These are phyloP conservation scores for Genyomyrus donnyi DNA, from an alignment of 2,113 vertebrate genomes.

Conservation along the genomic window DNA sequence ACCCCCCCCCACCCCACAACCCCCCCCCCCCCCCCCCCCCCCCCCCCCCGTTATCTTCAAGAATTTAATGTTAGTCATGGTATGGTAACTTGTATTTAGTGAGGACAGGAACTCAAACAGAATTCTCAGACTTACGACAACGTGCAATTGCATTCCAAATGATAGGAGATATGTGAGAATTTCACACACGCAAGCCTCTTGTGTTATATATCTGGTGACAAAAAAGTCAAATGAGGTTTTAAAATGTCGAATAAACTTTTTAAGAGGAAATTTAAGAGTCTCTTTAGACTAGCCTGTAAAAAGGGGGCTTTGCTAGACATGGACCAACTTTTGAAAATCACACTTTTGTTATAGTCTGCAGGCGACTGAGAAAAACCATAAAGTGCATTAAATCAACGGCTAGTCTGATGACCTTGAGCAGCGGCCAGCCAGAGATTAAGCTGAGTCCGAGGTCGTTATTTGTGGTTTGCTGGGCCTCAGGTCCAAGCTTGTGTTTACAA, in stretches of 20 bases:
- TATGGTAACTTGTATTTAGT: background rate
- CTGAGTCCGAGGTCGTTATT: background rate
- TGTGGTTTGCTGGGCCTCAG: background rate
- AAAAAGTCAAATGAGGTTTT: background rate
- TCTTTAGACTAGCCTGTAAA: background rate
- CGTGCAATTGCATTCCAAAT: background rate
- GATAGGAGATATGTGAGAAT: background rate
- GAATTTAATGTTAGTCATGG: background rate
- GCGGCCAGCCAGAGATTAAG: background rate
- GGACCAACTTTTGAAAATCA: background rate
- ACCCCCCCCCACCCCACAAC: no score
- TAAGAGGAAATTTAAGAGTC: background rate
- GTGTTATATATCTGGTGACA: background rate
- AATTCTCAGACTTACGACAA: background rate
- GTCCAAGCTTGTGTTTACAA: background rate
- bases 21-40: no score
- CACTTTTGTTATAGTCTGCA: background rate
- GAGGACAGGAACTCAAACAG: background rate
- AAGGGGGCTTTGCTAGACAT: background rate
- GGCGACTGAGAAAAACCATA: background rate
- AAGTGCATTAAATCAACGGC: background rate
- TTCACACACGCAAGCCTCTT: background rate
- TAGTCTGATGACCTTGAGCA: background rate
- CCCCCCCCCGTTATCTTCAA: background rate
- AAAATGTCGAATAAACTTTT: background rate